A percentile compares a stretch with the other conserved stretches of the same genome.
Evolutionary conservation across 2,888 invertebrate species (phyloP).

Genomic region (Cotesia congregata): DNA sequence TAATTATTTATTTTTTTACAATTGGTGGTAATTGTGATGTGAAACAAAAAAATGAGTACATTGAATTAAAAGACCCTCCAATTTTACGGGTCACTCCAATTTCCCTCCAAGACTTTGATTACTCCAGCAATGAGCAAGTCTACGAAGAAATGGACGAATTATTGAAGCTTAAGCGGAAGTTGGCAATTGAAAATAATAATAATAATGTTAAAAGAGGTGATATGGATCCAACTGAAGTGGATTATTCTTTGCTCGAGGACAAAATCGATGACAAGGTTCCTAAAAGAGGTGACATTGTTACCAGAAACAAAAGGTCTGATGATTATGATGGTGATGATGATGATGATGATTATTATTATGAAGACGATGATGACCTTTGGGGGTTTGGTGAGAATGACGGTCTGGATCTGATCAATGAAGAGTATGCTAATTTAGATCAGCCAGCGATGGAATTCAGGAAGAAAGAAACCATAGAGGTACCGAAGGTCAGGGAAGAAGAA

Average conservation of each 20-base stretch:
- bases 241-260: conserved; percentile 32
- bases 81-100: conserved; percentile 50
- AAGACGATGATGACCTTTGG: conserved; percentile 53
- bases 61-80: conserved; percentile 42
- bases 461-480: conserved; percentile 37
- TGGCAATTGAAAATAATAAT: conserved; percentile 17
- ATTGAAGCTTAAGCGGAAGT: conserved; percentile 52
- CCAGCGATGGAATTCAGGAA: conserved; percentile 13
- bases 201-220: conserved; percentile 56
- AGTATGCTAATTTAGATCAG: conserved; percentile 16
- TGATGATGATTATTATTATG: conserved; percentile 43
- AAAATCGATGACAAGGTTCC: conserved; percentile 53
- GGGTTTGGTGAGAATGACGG: conserved; percentile 63
- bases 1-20: neutral
- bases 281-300: conserved; percentile 59
- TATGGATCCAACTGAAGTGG: conserved; percentile 54
- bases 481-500: conserved; percentile 46
- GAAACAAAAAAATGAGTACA: conserved; percentile 39
- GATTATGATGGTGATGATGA: conserved; percentile 1
- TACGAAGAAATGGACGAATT: conserved; percentile 63
- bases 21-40: neutral
- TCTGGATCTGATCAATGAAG: conserved; percentile 49
- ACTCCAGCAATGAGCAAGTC: conserved; percentile 48
- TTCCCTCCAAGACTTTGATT: conserved; percentile 49
- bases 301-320: conserved; percentile 12